Conservation (phyloP, 1,140 invertebrate species). For the Magallana ariakensis region DNA sequence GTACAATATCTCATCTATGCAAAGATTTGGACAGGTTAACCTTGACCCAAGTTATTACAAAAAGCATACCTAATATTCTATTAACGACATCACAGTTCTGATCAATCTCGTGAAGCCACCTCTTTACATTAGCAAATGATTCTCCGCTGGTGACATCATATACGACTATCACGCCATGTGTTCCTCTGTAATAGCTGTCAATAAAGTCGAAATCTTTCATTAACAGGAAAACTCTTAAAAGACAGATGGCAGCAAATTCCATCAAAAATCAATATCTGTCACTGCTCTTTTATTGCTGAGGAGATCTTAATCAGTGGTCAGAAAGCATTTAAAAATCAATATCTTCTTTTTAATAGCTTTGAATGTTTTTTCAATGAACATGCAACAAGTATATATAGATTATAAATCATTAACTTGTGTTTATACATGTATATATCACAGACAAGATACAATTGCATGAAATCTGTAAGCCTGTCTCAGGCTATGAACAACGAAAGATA, state of each 20-base stretch:
- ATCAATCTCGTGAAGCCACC: slow-evolving; percentile 97
- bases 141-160: slow-evolving; percentile 99
- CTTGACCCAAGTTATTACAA: too few species aligned
- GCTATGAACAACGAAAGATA: too few species aligned
- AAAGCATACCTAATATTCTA: slow-evolving; percentile 93
- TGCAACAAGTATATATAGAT: too few species aligned
- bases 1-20: too few species aligned
- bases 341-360: background rate
- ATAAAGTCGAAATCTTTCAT: slow-evolving; percentile 53
- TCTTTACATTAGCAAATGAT: slow-evolving; percentile 98
- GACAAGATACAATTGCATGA: too few species aligned
- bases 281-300: background rate
- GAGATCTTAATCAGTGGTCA: background rate
- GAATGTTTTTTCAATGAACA: background rate
- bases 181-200: slow-evolving; percentile 96
- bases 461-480: too few species aligned
- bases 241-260: background rate
- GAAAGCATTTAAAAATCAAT: background rate
- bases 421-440: too few species aligned
- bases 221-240: background rate
- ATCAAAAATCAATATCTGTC: background rate
- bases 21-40: too few species aligned
- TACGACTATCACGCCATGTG: slow-evolving; percentile 99
- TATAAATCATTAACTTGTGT: too few species aligned
- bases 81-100: slow-evolving; percentile 99